Evolutionary conservation across 2,888 invertebrate genomes (phyloP), one percentile per base, ranked within the genome.

Genomic region (Cheilosia impressa): DNA sequence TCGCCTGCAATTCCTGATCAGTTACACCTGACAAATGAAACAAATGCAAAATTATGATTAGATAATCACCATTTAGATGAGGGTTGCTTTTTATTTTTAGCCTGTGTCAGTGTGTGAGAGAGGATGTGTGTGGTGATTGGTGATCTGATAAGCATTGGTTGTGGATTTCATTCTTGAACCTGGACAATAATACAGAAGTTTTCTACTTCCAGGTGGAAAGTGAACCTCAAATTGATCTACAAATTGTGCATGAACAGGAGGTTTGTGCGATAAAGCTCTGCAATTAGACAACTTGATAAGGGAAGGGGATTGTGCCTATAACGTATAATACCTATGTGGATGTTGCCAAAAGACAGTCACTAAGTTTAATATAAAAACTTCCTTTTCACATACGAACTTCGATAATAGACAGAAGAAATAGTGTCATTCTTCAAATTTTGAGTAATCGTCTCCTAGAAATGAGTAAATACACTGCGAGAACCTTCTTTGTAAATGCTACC

Each of bases 1-100:
- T 92, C 82, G 95, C 95, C 88, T 95, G 95, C 45, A 96, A 91
- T 88, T 96, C 96, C 91, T 95, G 95, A 89, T 96, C 96, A 88
- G 94, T 95, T 4, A 95, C 94, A 72, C 93, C 94, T 91, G 65
- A 71, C 87, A 88, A 76, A 69, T 81, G 75, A 76, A 78, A 80
- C 34, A 87, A 79, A 75, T 27, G 2, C n/a, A 62, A 77, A 77
- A 17, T 60, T 66, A 75, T 60, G 75, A 87, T 82, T 77, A 83
- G 63, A 75, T 63, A 71, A 78, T 60, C 63, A 75, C 52, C 47
- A 78, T 58, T 69, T 4, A 50, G 10, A n/a, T 58, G 5, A 22
- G 24, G 13, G 19, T 38, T 55, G 15, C 5, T 45, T 45, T 43
- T 1, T n/a, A 45, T 22, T 50, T 50, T 15, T 52, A 52, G 24